Conservation (phyloP, 1,140 invertebrate genomes). For the Hyphantria cunea region DNA sequence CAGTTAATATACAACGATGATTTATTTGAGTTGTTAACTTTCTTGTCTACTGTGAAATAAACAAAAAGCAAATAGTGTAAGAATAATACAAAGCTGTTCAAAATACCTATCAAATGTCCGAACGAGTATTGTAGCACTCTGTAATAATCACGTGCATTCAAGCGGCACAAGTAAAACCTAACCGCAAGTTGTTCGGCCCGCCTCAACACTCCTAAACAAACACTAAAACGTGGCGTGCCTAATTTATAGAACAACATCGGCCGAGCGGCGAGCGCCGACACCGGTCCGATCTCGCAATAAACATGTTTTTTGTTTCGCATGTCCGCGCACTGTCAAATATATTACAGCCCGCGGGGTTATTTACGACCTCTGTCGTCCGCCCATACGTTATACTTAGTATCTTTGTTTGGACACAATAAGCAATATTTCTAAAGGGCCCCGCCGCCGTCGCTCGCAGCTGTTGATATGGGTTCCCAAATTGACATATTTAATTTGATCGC, state of each 20-base stretch:
- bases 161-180: slow-evolving; percentile 20
- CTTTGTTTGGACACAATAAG: slow-evolving; percentile 82
- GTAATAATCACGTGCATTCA: slow-evolving; percentile 2
- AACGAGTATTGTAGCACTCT: slow-evolving; percentile 27
- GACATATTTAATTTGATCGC: slow-evolving; percentile 82
- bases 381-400: slow-evolving; percentile 82
- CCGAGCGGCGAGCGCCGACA: slow-evolving; percentile 33
- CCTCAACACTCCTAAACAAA: slow-evolving; percentile 52
- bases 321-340: slow-evolving; percentile 81
- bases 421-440: slow-evolving; percentile 79
- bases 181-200: slow-evolving; percentile 23
- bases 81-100: not conserved
- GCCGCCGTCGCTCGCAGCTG: slow-evolving; percentile 77
- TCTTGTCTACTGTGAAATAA: too few relatives aligned
- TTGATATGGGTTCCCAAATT: slow-evolving; percentile 81
- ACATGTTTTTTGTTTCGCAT: slow-evolving; percentile 80
- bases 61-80: too few relatives aligned
- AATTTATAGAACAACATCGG: slow-evolving; percentile 64
- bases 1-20: too few relatives aligned
- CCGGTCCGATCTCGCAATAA: slow-evolving; percentile 71
- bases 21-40: too few relatives aligned
- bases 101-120: not conserved
- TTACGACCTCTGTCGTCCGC: slow-evolving; percentile 78
- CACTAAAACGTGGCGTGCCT: slow-evolving; percentile 59
- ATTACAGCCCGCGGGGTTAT: slow-evolving; percentile 79